These are phyloP conservation scores for Hippocampus guttulatus DNA, from an alignment of 2,113 vertebrate genomes.

Conservation along the genomic window DNA sequence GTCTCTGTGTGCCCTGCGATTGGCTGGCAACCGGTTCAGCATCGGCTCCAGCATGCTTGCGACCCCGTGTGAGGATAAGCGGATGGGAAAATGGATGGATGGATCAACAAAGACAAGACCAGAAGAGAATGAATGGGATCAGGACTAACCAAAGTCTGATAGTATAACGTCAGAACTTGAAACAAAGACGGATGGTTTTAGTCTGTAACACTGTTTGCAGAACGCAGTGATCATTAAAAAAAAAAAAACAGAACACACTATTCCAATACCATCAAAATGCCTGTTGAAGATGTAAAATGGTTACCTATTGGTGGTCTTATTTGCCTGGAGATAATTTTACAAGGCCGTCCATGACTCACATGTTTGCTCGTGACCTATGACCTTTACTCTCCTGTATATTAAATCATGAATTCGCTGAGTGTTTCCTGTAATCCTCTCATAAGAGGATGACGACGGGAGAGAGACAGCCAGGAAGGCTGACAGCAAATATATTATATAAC, in stretches of 20 bases:
- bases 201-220: too few relatives aligned
- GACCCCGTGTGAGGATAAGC: too few relatives aligned
- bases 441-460: slow-evolving; percentile 64
- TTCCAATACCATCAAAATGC: not conserved
- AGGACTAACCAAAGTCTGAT: too few relatives aligned
- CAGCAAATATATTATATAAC: slow-evolving; percentile 65
- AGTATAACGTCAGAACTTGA: too few relatives aligned
- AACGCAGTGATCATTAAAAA: too few relatives aligned
- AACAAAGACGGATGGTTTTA: too few relatives aligned
- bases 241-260: not conserved
- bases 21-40: too few relatives aligned
- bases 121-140: too few relatives aligned
- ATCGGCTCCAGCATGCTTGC: too few relatives aligned
- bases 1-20: too few relatives aligned
- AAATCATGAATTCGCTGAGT: slow-evolving; percentile 58
- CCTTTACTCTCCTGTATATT: slow-evolving; percentile 50
- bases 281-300: not conserved
- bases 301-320: not conserved
- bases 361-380: slow-evolving; percentile 33
- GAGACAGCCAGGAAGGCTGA: slow-evolving; percentile 28
- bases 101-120: too few relatives aligned
- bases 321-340: not conserved
- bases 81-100: too few relatives aligned
- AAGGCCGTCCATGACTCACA: slow-evolving; percentile 2
- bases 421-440: slow-evolving; percentile 62